Percentiles rank a stretch among this genome's conserved stretches.
phyloP scores from a whole-genome alignment of 2,797 vertebrate genomes.

The Poeciliopsis infans region DNA sequence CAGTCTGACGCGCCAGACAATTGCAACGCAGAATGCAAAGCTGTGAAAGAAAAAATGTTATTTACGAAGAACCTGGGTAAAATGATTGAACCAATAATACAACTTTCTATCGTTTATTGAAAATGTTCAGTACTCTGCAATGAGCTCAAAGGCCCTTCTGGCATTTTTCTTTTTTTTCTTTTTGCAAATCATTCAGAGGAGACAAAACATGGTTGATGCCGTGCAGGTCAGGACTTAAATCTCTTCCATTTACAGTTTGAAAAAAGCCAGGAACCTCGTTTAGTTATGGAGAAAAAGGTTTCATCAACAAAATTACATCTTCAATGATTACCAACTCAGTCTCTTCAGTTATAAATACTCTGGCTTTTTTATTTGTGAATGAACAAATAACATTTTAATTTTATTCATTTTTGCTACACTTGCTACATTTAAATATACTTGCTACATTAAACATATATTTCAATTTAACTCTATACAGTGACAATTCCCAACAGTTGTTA shows the following conservation, averaged over 20 bases:
- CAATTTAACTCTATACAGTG: neutral
- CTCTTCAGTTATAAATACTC: neutral
- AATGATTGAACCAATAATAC: neutral
- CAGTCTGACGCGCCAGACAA: neutral
- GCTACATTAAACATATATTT: neutral
- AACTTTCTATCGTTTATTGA: neutral
- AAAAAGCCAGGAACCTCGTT: neutral
- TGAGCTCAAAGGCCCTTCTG: neutral
- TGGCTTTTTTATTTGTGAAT: neutral
- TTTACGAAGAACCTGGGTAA: neutral
- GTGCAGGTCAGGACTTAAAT: neutral
- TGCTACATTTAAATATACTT: neutral
- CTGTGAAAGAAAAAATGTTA: neutral
- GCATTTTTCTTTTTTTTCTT: neutral
- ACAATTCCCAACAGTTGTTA: neutral
- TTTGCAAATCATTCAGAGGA: neutral
- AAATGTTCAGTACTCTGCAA: neutral
- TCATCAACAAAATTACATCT: neutral
- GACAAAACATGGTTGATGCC: neutral
- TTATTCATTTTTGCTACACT: neutral
- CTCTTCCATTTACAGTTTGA: neutral
- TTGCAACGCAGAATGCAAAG: slow-evolving; percentile 6
- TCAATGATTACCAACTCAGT: neutral
- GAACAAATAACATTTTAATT: neutral
- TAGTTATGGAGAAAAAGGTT: neutral